Conservation (phyloP, 2,888 invertebrate genomes). For the Clusia tigrina region DNA sequence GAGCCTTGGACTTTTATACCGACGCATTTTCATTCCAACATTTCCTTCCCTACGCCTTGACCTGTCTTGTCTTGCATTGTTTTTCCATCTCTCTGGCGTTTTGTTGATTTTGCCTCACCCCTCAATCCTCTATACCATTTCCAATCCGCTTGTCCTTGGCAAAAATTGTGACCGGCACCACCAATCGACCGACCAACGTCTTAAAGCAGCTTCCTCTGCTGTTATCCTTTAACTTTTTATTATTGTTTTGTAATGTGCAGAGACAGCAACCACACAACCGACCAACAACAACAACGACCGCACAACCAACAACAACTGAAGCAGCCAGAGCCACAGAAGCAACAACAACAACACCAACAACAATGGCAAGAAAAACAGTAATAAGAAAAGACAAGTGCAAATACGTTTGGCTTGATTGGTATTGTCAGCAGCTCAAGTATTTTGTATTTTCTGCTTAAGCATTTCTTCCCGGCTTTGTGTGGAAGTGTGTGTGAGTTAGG, state of each 20-base stretch:
- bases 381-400: constrained; percentile 11
- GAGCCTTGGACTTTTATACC: constrained; percentile 23
- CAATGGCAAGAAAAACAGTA: neutral
- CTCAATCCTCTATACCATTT: too few species aligned
- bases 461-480: neutral
- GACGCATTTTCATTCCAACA: constrained; percentile 18
- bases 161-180: neutral
- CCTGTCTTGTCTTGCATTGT: too few species aligned
- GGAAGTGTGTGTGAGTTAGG: neutral
- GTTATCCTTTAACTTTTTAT: too few species aligned
- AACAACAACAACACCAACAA: neutral
- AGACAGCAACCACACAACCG: too few species aligned
- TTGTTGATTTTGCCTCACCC: too few species aligned
- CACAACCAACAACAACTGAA: neutral
- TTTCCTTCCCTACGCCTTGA: too few species aligned
- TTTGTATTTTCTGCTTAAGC: neutral
- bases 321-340: neutral
- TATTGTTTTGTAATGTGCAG: too few species aligned
- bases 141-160: neutral
- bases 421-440: constrained; percentile 21
- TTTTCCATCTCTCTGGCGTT: too few species aligned
- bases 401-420: constrained; percentile 18
- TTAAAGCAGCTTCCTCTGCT: too few species aligned
- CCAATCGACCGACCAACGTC: neutral
- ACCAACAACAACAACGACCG: too few species aligned